Evolutionary conservation across 2,113 vertebrate species (phyloP).

Genomic region (Macheiramphus alcinus): DNA sequence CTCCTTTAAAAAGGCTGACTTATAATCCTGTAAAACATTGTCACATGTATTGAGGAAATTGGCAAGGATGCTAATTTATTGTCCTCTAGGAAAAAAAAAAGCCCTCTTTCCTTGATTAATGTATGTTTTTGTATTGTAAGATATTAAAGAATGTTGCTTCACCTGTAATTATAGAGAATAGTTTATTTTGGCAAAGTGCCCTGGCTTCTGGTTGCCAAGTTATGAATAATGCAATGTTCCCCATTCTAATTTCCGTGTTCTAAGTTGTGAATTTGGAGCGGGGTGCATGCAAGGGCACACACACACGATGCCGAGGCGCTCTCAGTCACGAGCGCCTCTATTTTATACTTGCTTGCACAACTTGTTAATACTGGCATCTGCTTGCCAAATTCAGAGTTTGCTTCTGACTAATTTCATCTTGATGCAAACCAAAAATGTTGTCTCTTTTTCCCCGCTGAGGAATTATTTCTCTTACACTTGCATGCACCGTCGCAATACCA

Average conservation of each 20-base stretch:
- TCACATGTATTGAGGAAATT: conserved; percentile 57
- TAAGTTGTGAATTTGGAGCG: conserved; percentile 64
- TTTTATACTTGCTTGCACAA: conserved; percentile 75
- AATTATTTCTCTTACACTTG: conserved; percentile 63
- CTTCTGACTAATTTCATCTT: conserved; percentile 69
- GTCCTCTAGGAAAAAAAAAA: conserved; percentile 58
- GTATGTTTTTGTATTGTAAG: conserved; percentile 66
- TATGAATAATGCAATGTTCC: conserved; percentile 73
- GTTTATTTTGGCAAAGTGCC: conserved; percentile 65
- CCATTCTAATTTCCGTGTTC: conserved; percentile 69
- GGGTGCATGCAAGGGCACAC: conserved; percentile 66
- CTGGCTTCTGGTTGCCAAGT: conserved; percentile 64
- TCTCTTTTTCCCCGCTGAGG: conserved; percentile 3
- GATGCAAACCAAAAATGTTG: conserved; percentile 59
- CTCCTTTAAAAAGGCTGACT: conserved; percentile 47
- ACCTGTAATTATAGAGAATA: conserved; percentile 67
- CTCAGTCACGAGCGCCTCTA: conserved; percentile 38
- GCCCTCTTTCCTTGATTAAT: conserved; percentile 63
- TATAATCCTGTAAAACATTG: conserved; percentile 60
- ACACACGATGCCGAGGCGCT: neutral
- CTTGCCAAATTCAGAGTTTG: conserved; percentile 63
- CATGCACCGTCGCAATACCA: conserved; percentile 23
- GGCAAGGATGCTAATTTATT: conserved; percentile 67
- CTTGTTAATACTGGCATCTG: conserved; percentile 64
- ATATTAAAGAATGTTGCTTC: conserved; percentile 69